Conservation (phyloP, 1,140 invertebrate species). For the Drosophila kurseongensis region DNA sequence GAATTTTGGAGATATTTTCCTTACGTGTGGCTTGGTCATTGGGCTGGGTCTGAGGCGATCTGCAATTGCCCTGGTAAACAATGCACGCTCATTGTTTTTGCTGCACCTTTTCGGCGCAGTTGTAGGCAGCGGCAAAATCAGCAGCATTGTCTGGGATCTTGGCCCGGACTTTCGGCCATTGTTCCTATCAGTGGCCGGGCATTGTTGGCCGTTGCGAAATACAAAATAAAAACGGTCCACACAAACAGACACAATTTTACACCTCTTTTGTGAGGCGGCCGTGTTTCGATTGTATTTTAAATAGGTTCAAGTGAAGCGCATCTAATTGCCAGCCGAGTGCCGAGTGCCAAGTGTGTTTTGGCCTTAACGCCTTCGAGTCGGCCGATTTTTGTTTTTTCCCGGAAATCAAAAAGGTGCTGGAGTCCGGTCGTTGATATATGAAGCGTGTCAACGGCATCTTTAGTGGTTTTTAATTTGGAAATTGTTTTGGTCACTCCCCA, state of each 20-base stretch:
- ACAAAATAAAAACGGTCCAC: constrained; percentile 37
- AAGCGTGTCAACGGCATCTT: constrained; percentile 80
- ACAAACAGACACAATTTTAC: constrained; percentile 68
- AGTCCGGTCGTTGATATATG: constrained; percentile 67
- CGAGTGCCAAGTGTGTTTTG: constrained; percentile 74
- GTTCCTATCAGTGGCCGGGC: constrained; percentile 73
- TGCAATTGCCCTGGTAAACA: constrained; percentile 62
- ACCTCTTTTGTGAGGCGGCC: constrained; percentile 69
- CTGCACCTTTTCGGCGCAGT: constrained; percentile 61
- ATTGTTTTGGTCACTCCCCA: constrained; percentile 70
- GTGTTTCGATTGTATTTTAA: constrained; percentile 80
- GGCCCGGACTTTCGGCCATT: constrained; percentile 57
- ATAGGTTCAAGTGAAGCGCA: constrained; percentile 81
- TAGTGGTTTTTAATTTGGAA: constrained; percentile 82
- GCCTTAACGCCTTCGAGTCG: constrained; percentile 62
- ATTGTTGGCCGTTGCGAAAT: constrained; percentile 76
- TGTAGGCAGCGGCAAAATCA: constrained; percentile 28
- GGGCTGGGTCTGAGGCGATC: constrained; percentile 36
- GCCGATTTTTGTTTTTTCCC: constrained; percentile 55
- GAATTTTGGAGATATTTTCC: constrained; percentile 21
- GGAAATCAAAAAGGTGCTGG: constrained; percentile 75
- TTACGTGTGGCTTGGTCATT: background rate
- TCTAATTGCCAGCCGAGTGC: constrained; percentile 71
- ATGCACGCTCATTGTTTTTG: constrained; percentile 41
- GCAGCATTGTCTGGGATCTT: constrained; percentile 60